Evolutionary conservation across 2,113 vertebrate species (phyloP), one percentile per base, ranked within the genome.

Genomic region (Argyrosomus japonicus): DNA sequence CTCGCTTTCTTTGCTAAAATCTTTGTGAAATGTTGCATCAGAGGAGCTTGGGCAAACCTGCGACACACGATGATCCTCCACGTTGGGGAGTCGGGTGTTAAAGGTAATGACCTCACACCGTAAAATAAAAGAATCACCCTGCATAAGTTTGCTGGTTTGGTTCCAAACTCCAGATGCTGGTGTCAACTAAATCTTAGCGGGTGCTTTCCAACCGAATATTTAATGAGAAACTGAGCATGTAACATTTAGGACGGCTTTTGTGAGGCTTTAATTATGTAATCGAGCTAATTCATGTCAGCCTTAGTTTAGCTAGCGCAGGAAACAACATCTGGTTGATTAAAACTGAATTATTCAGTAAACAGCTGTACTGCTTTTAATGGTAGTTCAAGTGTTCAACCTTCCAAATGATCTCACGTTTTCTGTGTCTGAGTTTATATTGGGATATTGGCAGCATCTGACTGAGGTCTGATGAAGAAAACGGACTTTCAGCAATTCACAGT

Each of bases 141-240:
- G 23, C 13, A 5, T 2, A 19, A 25, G 5, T 48, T 14, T 1
- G 3, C 75, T 8, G 43, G 3, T 23, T 19, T 5, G 47, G 23
- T 27, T 51, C 65, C 36, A 36, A 4, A 15, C 54, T 60, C 64
- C 43, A 77, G 75, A 64, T 68, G 43, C 43, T 50, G 54, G 43
- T 25, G 21, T 15, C 45, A 8, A 18, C 60, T 61, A 78, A 40
- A 77, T 43, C 58, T 23, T 32, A 51, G 45, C 1, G 14, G 19
- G 72, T 5, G 50, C 32, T 56, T 21, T 54, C n/a, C 36, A 64
- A n/a, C 25, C 29, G 19, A 57, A 65, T 65, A 64, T 54, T 58
- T 54, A 40, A 71, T 13, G 68, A n/a, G 48, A 54, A 64, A 43
- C 32, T 18, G 57, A 69, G 76, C 15, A 9, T 43, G 45, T 53